Base-by-base conservation (phyloP, 1,140 invertebrate genomes). In the Trypoxylus dichotomus region DNA sequence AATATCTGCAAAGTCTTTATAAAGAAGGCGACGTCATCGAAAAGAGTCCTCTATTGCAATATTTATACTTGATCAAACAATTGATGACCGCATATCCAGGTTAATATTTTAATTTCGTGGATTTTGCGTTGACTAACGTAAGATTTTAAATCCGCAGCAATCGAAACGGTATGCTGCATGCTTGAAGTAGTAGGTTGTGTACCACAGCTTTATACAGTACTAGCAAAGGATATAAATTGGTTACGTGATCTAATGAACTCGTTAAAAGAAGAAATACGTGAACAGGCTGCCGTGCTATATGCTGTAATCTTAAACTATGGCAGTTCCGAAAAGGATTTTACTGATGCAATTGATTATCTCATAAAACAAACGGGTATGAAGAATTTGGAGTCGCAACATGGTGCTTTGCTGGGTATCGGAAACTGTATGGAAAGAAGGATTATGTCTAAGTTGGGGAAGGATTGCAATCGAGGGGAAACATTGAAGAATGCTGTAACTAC, bases 261-360 rank as follows among this genome's bases (percentile, higher is more conserved):
- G n/a, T 91, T 89, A 8, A 92, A 92, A 79, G 93, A 94, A 82
- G 92, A 94, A 58, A 88, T 95, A n/a, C 87, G 94, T 43, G 91
- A 93, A 81, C 86, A 90, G 32, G 90, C 91, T 5, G 90, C 94
- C 1, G 88, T 92, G 77, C 87, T 95, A 74, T 92, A 92, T 84
- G 91, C 91, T 19, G 86, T 94, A 42, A 89, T 94, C n/a, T 29
- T 84, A 10, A 87, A 89, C 1, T 88, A 90, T 29, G 41, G 83
- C 90, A 54, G 86, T 87, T 1, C 82, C 86, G 87, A 87, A 78
- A 82, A 86, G 15, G 87, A 89, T 41, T 89, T 92, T 79, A 90
- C 91, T 47, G 86, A 85, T 19, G 88, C 89, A 32, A 85, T 92
- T 7, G 85, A 85, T 6, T 88, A 89, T 79, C 88, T 92, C 60